phyloP scores from a whole-genome alignment of 35 echinoderm and acorn worm species.

The Amphiura filiformis region DNA sequence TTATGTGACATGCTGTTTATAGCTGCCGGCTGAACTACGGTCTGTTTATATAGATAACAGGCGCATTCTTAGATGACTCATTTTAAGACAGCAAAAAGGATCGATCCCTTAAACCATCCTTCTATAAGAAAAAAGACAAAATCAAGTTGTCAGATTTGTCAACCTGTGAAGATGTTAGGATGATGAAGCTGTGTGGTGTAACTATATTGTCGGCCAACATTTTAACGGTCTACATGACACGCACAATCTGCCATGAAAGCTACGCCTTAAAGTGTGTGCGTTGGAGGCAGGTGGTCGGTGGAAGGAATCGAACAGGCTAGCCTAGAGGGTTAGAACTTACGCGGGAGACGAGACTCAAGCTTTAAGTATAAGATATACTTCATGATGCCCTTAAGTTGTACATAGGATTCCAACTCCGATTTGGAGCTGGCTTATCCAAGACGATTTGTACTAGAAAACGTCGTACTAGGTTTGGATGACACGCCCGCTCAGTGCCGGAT shows the following conservation, averaged over 20 bases:
- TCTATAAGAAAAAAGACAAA: neutral
- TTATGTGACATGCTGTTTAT: neutral
- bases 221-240: neutral
- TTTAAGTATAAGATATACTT: neutral
- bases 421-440: neutral
- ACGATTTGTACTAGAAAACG: neutral
- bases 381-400: neutral
- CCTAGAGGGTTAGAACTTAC: neutral
- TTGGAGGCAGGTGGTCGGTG: neutral
- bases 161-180: neutral
- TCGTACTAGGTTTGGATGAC: neutral
- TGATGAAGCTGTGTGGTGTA: neutral
- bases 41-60: neutral
- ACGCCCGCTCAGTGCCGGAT: slow-evolving; percentile 11
- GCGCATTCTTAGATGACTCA: neutral
- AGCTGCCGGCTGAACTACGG: neutral
- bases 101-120: neutral
- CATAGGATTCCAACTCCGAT: neutral
- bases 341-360: neutral
- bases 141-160: neutral
- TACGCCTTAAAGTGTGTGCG: neutral
- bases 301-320: neutral
- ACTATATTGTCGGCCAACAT: slow-evolving; percentile 3
- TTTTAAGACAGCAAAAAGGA: neutral
- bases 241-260: neutral